Percentiles rank a stretch among this genome's conserved stretches.
Evolutionary conservation across 2,888 invertebrate species (phyloP).

Genomic region (Drosophila melanosoma): DNA sequence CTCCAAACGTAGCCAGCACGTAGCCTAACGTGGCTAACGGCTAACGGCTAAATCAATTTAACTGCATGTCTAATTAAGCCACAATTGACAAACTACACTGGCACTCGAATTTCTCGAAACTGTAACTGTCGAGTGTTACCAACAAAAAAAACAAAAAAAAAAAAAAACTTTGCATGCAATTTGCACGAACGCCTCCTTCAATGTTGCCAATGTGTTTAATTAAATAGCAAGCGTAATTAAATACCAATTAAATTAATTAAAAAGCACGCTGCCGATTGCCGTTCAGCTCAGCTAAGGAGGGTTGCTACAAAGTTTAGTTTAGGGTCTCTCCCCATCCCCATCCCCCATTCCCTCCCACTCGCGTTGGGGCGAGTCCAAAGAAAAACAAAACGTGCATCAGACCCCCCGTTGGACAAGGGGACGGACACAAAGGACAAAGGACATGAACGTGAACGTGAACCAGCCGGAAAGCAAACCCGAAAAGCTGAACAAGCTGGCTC

Average conservation of each 20-base stretch:
- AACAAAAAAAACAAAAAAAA: conserved; percentile 44
- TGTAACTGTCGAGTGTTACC: conserved; percentile 27
- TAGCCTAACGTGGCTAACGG: conserved; percentile 37
- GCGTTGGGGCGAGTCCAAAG: conserved; percentile 40
- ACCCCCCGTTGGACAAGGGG: conserved; percentile 14
- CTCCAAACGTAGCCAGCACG: not conserved
- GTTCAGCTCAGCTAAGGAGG: conserved; percentile 55
- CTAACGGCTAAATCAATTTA: conserved; percentile 68
- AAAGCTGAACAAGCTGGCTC: conserved; percentile 1
- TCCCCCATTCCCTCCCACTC: no score
- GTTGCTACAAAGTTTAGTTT: conserved; percentile 63
- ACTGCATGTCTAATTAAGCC: conserved; percentile 74
- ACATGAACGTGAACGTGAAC: conserved; percentile 13
- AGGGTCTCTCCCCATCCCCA: no score
- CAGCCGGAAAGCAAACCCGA: not conserved
- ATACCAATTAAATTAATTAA: conserved; percentile 83
- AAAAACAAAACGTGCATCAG: conserved; percentile 60
- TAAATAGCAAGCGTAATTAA: conserved; percentile 83
- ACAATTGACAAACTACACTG: conserved; percentile 64
- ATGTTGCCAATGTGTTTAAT: conserved; percentile 77
- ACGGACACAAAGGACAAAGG: conserved; percentile 44
- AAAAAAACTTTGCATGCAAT: conserved; percentile 71
- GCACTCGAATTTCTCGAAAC: conserved; percentile 21
- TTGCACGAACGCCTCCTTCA: conserved; percentile 62
- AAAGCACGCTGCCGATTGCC: conserved; percentile 72